phyloP scores from a whole-genome alignment of 2,888 invertebrate genomes.

The Drymonia ruficornis region DNA sequence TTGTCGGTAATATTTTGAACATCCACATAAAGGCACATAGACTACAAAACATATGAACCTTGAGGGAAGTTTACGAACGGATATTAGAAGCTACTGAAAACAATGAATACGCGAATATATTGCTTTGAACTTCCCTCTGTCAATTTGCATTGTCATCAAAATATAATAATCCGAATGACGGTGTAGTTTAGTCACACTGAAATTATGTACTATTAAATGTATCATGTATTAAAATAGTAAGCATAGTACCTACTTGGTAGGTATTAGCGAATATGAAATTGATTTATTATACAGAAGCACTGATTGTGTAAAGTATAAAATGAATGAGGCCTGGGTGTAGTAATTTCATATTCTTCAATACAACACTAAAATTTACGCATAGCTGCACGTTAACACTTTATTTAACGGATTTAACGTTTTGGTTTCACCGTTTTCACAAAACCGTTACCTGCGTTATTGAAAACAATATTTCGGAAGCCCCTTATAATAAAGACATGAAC shows the following conservation, averaged over 20 bases:
- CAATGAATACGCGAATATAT: slow-evolving; percentile 6
- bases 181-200: neutral
- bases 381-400: too few species aligned
- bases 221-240: too few species aligned
- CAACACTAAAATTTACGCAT: too few species aligned
- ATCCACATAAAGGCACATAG: neutral
- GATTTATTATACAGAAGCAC: too few species aligned
- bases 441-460: slow-evolving; percentile 21
- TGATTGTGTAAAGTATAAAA: too few species aligned
- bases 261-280: too few species aligned
- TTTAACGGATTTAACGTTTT: too few species aligned
- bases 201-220: neutral
- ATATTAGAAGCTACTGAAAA: slow-evolving; percentile 4
- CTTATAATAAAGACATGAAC: neutral
- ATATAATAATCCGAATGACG: slow-evolving; percentile 2
- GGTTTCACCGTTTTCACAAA: neutral
- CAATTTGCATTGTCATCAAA: slow-evolving; percentile 1
- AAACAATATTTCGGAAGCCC: neutral
- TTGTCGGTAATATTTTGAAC: too few species aligned
- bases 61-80: slow-evolving; percentile 2
- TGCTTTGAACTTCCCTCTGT: slow-evolving; percentile 1
- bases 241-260: too few species aligned
- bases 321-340: too few species aligned
- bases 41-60: neutral
- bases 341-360: too few species aligned